These are phyloP conservation scores for Calameuta filiformis DNA, from an alignment of 2,888 invertebrate species.

Conservation along the genomic window DNA sequence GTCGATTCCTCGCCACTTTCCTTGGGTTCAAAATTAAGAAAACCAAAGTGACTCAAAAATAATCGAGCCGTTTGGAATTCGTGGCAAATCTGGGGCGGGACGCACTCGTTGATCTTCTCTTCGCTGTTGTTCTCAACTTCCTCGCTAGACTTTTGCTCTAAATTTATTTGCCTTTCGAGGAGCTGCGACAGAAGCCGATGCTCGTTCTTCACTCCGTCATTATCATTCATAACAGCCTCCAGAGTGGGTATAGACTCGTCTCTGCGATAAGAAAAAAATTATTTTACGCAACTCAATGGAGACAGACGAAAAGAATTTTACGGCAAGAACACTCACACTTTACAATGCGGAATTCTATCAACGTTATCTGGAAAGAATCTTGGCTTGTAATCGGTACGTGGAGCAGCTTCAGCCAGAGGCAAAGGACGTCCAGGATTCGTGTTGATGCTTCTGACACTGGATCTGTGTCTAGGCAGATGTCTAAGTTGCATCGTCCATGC, in stretches of 20 bases:
- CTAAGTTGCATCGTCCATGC: constrained; percentile 93
- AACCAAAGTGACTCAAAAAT: constrained; percentile 96
- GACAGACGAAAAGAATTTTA: background rate
- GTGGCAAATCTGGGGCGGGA: constrained; percentile 84
- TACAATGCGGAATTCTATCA: constrained; percentile 81
- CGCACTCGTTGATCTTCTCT: constrained; percentile 77
- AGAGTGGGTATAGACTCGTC: constrained; percentile 91
- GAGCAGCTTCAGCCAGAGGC: constrained; percentile 78
- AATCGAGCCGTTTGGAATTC: constrained; percentile 96
- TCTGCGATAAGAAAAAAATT: constrained; percentile 64
- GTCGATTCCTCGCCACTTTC: constrained; percentile 57
- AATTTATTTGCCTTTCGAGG: constrained; percentile 76
- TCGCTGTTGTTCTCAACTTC: constrained; percentile 56
- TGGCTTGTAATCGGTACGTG: constrained; percentile 76
- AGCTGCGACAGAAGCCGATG: constrained; percentile 79
- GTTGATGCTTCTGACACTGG: constrained; percentile 74
- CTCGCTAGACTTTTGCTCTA: constrained; percentile 63
- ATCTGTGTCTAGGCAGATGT: constrained; percentile 86
- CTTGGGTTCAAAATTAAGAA: constrained; percentile 70
- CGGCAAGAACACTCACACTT: constrained; percentile 73
- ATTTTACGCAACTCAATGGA: background rate
- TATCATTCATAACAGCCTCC: constrained; percentile 78
- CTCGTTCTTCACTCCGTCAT: constrained; percentile 67
- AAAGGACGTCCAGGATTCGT: constrained; percentile 79
- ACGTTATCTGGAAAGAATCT: constrained; percentile 85